phyloP scores from a whole-genome alignment of 2,888 invertebrate genomes.

The Plemyria rubiginata region DNA sequence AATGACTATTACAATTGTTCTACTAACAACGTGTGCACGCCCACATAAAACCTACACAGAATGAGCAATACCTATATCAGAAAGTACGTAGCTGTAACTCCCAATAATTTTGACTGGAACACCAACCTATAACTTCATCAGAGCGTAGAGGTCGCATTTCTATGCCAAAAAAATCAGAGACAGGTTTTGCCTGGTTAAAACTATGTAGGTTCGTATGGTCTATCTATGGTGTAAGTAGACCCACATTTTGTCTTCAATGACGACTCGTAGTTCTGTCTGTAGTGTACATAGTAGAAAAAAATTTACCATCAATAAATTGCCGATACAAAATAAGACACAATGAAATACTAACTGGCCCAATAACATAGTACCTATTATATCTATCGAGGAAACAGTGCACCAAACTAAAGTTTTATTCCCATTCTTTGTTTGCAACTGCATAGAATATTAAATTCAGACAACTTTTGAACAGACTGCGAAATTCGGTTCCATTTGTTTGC shows the following conservation, averaged over 20 bases:
- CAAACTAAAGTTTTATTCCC: conserved; percentile 22
- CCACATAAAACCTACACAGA: background rate
- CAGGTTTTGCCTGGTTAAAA: too few species aligned
- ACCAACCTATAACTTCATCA: background rate
- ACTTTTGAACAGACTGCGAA: conserved; percentile 13
- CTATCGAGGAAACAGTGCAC: conserved; percentile 21
- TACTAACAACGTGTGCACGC: conserved; percentile 2
- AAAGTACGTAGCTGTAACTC: background rate
- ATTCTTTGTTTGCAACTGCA: conserved; percentile 21
- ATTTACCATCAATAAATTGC: conserved; percentile 1
- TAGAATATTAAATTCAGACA: conserved; percentile 28
- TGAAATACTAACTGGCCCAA: conserved; percentile 26
- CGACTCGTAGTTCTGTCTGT: too few species aligned
- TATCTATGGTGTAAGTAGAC: background rate
- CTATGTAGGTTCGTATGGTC: background rate
- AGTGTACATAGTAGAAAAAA: background rate
- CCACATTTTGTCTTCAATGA: too few species aligned
- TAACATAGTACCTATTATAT: conserved; percentile 19
- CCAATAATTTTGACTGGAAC: background rate
- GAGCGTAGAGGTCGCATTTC: background rate
- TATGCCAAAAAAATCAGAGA: too few species aligned
- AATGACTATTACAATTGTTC: background rate
- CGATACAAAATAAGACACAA: conserved; percentile 16
- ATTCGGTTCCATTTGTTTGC: conserved; percentile 18
- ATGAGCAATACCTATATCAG: background rate